These are phyloP conservation scores for Hemiprocne comata DNA, from an alignment of 2,113 vertebrate genomes.

Conservation along the genomic window DNA sequence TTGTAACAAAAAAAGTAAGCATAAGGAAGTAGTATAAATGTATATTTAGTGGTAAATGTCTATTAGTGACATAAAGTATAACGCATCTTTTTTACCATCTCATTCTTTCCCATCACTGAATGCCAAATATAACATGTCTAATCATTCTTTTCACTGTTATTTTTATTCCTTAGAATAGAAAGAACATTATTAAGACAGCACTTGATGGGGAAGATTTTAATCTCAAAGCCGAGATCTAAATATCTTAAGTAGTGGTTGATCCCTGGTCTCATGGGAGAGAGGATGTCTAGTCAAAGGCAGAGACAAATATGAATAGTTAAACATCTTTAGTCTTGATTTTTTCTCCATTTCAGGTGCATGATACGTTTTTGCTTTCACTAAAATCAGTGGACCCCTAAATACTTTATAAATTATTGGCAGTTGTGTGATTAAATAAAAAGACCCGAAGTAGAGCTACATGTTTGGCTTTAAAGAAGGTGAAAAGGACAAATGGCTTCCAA, in stretches of 20 bases:
- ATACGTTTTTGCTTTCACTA: background rate
- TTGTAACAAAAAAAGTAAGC: background rate
- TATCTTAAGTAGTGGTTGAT: slow-evolving; percentile 35
- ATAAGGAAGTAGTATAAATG: background rate
- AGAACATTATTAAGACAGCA: background rate
- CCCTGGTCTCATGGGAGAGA: slow-evolving; percentile 26
- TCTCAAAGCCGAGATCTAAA: background rate
- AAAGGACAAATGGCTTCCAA: background rate
- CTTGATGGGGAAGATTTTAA: background rate
- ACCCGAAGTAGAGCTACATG: background rate
- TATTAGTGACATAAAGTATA: background rate
- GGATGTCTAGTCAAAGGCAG: slow-evolving; percentile 12
- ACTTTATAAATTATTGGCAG: background rate
- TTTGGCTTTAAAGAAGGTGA: background rate
- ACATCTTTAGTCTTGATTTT: background rate
- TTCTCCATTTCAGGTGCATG: background rate
- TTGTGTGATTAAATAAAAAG: background rate
- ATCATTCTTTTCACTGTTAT: background rate
- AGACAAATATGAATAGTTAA: slow-evolving; percentile 33
- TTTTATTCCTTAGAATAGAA: slow-evolving; percentile 3
- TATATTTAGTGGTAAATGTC: too few species aligned
- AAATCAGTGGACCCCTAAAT: background rate
- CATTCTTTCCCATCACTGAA: background rate
- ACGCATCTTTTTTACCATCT: background rate
- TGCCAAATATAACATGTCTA: background rate